Base-by-base conservation (phyloP, 2,113 vertebrate genomes). In the Mugil cephalus region DNA sequence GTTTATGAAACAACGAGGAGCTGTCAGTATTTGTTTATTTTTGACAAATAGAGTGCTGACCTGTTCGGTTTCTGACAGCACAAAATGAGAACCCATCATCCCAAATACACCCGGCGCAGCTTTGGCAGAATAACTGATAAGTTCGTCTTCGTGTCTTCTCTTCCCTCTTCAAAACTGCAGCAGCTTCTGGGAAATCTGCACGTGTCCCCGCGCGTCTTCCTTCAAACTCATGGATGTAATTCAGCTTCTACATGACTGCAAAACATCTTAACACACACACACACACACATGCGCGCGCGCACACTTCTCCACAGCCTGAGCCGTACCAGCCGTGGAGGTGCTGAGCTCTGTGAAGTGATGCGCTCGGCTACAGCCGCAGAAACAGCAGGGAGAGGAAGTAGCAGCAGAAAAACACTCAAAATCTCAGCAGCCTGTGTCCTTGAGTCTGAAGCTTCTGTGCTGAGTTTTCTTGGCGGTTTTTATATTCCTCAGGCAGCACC, bases 341-440 rank as follows among this genome's bases (percentile, higher is more conserved):
- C 66, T 11, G 50, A 51, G 69, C 67, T 77, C 47, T 40, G 63
- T 73, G 74, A 71, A 71, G 64, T 43, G 46, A 69, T 77, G 58
- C 21, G 42, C 70, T 79, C 46, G 60, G 47, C 64, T 70, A 34
- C 46, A 74, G 72, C 66, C 50, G 53, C 21, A 62, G 21, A 69
- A 72, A 68, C 77, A 80, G 60, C 70, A 59, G 48, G 60, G 40
- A 61, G 30, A 62, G 56, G 34, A 60, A 48, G 69, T 58, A 43
- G 63, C 70, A 62, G 52, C 43, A 74, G 65, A 65, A 69, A 81
- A 69, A 59, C 55, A 61, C 60, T 65, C 53, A 42, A 18, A 63
- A 66, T 73, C 66, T 78, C 80, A 76, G 69, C 54, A 69, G 73
- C 45, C 76, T 52, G 45, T 45, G 53, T 76, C 66, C 45, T 72